Conservation (phyloP, 2,113 vertebrate genomes). For the Alligator mississippiensis region DNA sequence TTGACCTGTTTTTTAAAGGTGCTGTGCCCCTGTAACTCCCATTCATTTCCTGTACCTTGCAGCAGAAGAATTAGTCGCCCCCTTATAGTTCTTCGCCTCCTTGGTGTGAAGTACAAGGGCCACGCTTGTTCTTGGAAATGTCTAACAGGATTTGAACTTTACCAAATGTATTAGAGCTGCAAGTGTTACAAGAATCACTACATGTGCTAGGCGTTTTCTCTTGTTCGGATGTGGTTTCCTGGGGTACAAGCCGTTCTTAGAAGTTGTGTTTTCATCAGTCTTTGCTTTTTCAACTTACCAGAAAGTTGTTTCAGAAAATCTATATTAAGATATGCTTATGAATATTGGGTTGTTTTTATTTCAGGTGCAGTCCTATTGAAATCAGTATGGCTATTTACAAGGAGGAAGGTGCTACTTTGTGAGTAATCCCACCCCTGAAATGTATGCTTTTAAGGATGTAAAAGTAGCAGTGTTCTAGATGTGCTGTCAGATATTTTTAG, state of each 20-base stretch:
- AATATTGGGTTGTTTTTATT: neutral
- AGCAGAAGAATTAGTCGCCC: neutral
- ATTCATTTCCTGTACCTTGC: neutral
- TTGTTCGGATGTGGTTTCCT: slow-evolving; percentile 4
- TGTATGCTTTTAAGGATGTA: slow-evolving; percentile 24
- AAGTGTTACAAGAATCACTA: neutral
- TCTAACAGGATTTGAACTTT: neutral
- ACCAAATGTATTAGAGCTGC: neutral
- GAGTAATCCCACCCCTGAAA: neutral
- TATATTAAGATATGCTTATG: neutral
- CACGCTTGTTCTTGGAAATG: neutral
- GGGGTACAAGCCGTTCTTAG: neutral
- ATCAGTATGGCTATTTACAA: neutral
- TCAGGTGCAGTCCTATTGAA: neutral
- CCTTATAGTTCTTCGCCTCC: neutral
- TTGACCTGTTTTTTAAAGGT: neutral
- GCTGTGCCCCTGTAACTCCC: neutral
- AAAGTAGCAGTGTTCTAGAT: slow-evolving; percentile 43
- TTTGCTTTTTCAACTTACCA: neutral
- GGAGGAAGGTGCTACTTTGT: neutral
- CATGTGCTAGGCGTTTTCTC: slow-evolving; percentile 15
- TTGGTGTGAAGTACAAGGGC: neutral
- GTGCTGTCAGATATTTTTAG: slow-evolving; percentile 52
- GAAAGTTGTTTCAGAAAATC: slow-evolving; percentile 14
- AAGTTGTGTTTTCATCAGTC: neutral